These are phyloP conservation scores for Folsomia manolachei DNA, from an alignment of 2,888 invertebrate genomes.

Conservation along the genomic window DNA sequence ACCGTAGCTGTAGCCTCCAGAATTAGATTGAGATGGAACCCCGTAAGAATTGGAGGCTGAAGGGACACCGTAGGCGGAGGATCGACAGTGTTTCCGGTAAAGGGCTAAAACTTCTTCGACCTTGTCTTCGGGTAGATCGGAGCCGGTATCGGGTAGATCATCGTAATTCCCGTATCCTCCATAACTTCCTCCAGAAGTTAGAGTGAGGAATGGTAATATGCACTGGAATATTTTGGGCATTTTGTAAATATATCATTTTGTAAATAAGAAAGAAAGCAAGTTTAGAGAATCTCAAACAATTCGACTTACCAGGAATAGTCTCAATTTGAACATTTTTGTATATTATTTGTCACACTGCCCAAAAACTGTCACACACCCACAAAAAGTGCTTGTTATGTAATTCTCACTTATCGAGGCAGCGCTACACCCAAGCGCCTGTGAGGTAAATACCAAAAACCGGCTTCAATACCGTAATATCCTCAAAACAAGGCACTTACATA, in stretches of 20 bases:
- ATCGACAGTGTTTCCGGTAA: conserved; percentile 22
- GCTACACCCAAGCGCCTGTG: no score
- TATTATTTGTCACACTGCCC: no score
- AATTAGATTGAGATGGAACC: neutral
- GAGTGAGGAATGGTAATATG: neutral
- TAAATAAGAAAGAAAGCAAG: neutral
- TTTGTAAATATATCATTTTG: no score
- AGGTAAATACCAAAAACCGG: no score
- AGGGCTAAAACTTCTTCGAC: conserved; percentile 31
- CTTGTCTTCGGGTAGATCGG: conserved; percentile 33
- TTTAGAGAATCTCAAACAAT: neutral
- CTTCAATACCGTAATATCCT: no score
- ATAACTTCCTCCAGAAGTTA: neutral
- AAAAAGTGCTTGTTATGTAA: no score
- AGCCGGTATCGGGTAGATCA: neutral
- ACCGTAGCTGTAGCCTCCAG: conserved; percentile 1
- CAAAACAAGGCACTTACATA: no score
- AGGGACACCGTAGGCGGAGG: neutral
- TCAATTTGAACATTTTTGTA: neutral
- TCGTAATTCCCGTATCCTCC: neutral
- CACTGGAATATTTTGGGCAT: neutral
- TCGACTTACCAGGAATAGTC: neutral
- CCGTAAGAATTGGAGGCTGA: no score
- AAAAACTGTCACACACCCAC: no score
- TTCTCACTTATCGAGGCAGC: no score